Percentiles rank a stretch among this genome's conserved stretches.
Conservation (phyloP, 2,797 vertebrate genomes). For the Cossypha heuglini region DNA sequence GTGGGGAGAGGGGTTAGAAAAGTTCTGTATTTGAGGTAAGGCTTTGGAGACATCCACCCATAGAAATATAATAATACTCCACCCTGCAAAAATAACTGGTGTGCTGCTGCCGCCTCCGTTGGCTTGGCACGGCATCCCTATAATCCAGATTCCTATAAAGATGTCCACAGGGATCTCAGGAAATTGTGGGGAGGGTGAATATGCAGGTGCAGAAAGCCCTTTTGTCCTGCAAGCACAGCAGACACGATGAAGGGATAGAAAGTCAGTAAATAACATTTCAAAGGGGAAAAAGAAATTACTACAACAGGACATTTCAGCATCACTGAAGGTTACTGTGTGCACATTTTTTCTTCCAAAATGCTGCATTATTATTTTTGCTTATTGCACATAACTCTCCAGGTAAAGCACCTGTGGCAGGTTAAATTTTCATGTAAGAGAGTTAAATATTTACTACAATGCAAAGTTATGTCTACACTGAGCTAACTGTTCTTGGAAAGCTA, state of each 20-base stretch:
- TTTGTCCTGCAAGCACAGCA: background rate
- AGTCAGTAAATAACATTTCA: background rate
- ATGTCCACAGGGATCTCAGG: background rate
- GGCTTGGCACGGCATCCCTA: background rate
- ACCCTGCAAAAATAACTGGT: background rate
- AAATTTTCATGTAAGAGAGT: background rate
- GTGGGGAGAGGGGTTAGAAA: background rate
- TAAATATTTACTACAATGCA: background rate
- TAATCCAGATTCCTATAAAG: conserved; percentile 36
- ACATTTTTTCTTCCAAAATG: background rate
- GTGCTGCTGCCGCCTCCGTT: background rate
- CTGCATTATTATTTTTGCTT: background rate
- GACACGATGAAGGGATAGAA: background rate
- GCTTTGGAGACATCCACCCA: background rate
- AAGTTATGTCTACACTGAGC: background rate
- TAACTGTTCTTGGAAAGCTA: background rate
- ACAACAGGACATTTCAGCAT: background rate
- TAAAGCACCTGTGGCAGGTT: background rate
- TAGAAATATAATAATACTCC: background rate
- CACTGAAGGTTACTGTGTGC: background rate
- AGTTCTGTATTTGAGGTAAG: background rate
- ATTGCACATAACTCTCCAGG: background rate
- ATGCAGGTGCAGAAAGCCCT: conserved; percentile 35
- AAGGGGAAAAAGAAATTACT: background rate
- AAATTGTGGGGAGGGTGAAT: conserved; percentile 29